Percentiles rank a stretch among this genome's conserved stretches.
Conservation (phyloP, 2,797 vertebrate genomes). For the Stomatorhinus walkeri region DNA sequence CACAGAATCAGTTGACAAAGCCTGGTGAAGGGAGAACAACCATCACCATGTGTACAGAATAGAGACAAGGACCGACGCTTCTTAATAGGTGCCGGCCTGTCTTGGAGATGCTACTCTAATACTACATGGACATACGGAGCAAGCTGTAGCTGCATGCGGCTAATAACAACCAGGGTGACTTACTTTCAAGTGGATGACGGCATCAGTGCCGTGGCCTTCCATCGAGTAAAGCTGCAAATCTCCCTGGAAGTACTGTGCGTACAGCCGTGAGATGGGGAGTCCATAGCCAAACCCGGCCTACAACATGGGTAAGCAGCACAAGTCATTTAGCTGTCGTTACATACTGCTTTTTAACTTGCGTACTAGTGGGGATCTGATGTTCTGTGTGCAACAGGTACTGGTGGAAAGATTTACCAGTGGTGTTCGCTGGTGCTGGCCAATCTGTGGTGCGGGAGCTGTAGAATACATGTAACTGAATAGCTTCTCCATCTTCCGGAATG, state of each 20-base stretch:
- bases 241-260: conserved; percentile 93
- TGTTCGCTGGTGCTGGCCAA: conserved; percentile 59
- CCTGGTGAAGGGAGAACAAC: conserved; percentile 52
- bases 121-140: not conserved
- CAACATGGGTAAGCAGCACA: not conserved
- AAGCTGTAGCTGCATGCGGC: not conserved
- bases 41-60: not conserved
- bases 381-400: not conserved
- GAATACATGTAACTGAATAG: conserved; percentile 97
- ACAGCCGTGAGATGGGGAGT: conserved; percentile 87
- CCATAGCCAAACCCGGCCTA: conserved; percentile 92
- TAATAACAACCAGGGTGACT: not conserved
- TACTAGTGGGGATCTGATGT: not conserved
- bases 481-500: conserved; percentile 79
- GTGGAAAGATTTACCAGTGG: conserved; percentile 63
- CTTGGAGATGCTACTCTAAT: not conserved
- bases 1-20: conserved; percentile 86
- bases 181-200: conserved; percentile 89
- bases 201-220: conserved; percentile 87
- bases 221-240: conserved; percentile 93
- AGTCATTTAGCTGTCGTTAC: not conserved
- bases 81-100: not conserved
- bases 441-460: conserved; percentile 78
- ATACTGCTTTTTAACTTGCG: not conserved
- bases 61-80: not conserved